Evolutionary conservation across 2,888 invertebrate species (phyloP).

Genomic region (Geophilus truncorum): DNA sequence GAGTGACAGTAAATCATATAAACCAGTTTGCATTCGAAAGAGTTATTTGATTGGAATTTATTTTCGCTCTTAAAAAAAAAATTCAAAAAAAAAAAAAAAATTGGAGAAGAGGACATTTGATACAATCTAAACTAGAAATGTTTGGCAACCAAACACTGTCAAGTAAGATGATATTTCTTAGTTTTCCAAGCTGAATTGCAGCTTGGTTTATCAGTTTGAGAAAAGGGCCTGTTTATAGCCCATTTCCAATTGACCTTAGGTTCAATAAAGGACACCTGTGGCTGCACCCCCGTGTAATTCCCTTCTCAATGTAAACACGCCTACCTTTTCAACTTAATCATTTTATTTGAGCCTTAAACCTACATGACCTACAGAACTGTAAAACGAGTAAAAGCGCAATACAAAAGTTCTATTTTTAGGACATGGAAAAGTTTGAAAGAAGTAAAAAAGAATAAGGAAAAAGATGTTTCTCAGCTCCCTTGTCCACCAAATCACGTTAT

Average conservation of each 20-base stretch:
- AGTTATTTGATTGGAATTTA: slow-evolving; percentile 19
- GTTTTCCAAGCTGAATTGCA: neutral
- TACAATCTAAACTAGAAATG: neutral
- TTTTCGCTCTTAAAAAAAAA: neutral
- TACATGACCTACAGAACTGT: neutral
- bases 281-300: slow-evolving; percentile 2
- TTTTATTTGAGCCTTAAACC: slow-evolving; percentile 1
- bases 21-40: slow-evolving; percentile 7
- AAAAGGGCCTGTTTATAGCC: neutral
- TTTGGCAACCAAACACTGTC: neutral
- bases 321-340: slow-evolving; percentile 5
- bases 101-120: neutral
- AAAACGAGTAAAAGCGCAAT: neutral
- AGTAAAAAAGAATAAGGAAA: neutral
- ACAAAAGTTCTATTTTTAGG: neutral
- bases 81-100: neutral
- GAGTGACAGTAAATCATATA: slow-evolving; percentile 16
- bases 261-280: slow-evolving; percentile 25
- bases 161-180: neutral
- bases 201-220: neutral
- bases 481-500: slow-evolving; percentile 7
- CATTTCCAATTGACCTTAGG: slow-evolving; percentile 17
- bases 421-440: neutral
- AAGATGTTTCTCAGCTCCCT: neutral
- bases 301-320: slow-evolving; percentile 22